These are phyloP conservation scores for Myripristis jacobus DNA, from an alignment of 2,797 vertebrate species.

Conservation along the genomic window DNA sequence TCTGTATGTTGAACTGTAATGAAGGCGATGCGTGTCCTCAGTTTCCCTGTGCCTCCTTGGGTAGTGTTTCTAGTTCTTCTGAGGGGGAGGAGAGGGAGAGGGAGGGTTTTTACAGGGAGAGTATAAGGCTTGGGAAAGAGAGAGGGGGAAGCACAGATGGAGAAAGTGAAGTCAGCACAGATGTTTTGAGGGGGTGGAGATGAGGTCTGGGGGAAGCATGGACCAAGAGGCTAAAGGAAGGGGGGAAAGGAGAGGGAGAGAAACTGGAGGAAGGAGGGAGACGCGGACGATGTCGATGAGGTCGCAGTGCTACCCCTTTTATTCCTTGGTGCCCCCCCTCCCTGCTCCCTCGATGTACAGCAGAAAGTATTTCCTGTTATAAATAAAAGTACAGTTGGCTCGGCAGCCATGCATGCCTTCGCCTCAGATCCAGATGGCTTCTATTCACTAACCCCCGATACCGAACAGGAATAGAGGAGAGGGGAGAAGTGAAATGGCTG, in stretches of 20 bases:
- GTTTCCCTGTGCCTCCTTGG: conserved; percentile 18
- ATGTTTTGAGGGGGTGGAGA: conserved; percentile 22
- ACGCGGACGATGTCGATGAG: conserved; percentile 8
- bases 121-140: neutral
- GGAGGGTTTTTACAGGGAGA: neutral
- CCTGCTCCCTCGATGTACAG: conserved; percentile 31
- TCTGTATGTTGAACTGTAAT: conserved; percentile 16
- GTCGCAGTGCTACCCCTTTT: conserved; percentile 1
- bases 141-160: conserved; percentile 7
- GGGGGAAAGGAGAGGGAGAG: neutral
- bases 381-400: conserved; percentile 61
- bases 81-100: conserved; percentile 7
- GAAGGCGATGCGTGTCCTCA: conserved; percentile 19
- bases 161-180: conserved; percentile 57
- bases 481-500: neutral
- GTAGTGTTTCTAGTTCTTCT: conserved; percentile 19
- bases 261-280: neutral
- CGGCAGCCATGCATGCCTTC: conserved; percentile 20
- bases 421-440: conserved; percentile 71
- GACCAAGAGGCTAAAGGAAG: neutral
- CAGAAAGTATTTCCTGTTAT: conserved; percentile 70
- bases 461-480: conserved; percentile 33
- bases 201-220: neutral
- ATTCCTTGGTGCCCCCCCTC: neutral
- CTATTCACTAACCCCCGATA: conserved; percentile 57